Base-by-base conservation (phyloP, 2,888 invertebrate genomes). In the Drosophila fulvimacula region DNA sequence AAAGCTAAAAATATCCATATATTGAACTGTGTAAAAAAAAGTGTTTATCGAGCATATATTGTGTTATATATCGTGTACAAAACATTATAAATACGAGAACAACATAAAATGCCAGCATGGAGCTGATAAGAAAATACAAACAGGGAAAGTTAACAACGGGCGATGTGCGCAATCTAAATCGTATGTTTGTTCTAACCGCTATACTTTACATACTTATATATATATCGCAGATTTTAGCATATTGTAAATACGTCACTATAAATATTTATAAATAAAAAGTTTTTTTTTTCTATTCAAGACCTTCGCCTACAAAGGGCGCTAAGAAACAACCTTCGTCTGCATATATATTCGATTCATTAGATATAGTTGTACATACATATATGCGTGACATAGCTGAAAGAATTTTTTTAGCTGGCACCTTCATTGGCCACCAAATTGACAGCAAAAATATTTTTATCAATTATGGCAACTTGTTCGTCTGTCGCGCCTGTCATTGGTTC, bases 81-180 rank as follows among this genome's bases (percentile, higher is more conserved):
- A 39, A 10, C 24, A 53, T 24, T 46, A 30, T 11, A 49, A 66
- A 68, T 63, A 42, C 10, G 21, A 36, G 15, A 39, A 7, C 21
- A 21, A 56, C 7, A 59, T 52, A 64, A 53, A 48, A 82, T 84
- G 82, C 70, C 11, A 78, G 39, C 63, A 91, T 91, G 91, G 90
- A 91, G 76, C 74, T 91, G 88, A 91, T 91, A 80, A 86, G 41
- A 56, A 91, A 86, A 67, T 91, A 90, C 63, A 87, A 90, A 71
- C 77, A 91, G 69, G 74, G 91, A 57, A 87, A 82, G 57, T 57
- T 91, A 58, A 89, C 87, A 65, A 85, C 76, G 51, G 79, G 71
- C 66, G 88, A 91, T 79, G 74, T 91, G 56, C 79, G 83, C 58
- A 79, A 70, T 30, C 58, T 90, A 15, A 91, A 91, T 69, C 75